These are phyloP conservation scores for Nothocercus nigrocapillus DNA, from an alignment of 2,113 vertebrate species.

Conservation along the genomic window DNA sequence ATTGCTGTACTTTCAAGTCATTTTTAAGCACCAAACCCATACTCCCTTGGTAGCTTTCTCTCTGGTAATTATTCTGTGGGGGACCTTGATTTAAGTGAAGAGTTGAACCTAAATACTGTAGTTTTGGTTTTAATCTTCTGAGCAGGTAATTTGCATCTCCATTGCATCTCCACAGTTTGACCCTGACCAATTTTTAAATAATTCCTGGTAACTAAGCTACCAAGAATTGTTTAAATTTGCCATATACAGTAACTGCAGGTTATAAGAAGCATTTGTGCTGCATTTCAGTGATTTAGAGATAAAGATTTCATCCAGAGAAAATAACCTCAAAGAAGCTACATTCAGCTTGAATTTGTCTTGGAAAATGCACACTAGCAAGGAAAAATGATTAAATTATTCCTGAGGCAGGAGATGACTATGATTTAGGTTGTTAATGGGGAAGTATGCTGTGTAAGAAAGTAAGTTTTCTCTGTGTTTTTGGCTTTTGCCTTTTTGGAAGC, in stretches of 20 bases:
- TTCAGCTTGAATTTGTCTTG: neutral
- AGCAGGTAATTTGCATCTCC: neutral
- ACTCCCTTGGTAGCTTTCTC: neutral
- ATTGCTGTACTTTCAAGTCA: neutral
- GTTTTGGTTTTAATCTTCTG: neutral
- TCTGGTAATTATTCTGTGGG: neutral
- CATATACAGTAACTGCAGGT: neutral
- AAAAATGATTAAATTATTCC: neutral
- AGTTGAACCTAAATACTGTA: neutral
- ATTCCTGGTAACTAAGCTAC: neutral
- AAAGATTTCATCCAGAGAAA: neutral
- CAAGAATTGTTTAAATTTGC: neutral
- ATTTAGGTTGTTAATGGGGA: neutral
- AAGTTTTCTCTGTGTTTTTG: neutral
- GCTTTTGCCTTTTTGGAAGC: neutral
- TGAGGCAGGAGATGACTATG: neutral
- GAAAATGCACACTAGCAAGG: neutral
- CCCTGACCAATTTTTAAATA: neutral
- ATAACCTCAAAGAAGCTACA: neutral
- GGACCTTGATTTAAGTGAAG: neutral
- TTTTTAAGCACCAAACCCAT: neutral
- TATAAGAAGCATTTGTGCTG: neutral
- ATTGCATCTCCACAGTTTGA: neutral
- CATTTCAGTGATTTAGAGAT: neutral
- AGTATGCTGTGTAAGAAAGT: neutral